A percentile compares a stretch with the other conserved stretches of the same genome.
These are phyloP conservation scores for Planiliza haematocheilus DNA, from an alignment of 2,113 vertebrate genomes.

Conservation along the genomic window DNA sequence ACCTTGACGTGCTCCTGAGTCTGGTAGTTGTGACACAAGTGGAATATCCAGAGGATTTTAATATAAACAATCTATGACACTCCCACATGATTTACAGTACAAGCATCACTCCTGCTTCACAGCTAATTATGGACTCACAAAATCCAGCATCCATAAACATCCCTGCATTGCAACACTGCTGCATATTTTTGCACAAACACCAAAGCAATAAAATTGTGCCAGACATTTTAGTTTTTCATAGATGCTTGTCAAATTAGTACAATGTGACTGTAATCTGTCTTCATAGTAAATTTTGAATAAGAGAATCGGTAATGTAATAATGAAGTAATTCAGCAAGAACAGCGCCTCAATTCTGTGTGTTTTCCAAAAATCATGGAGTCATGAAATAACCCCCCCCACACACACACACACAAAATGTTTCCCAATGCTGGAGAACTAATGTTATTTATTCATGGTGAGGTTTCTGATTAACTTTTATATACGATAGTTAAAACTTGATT, in stretches of 20 bases:
- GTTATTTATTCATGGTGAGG: too few species aligned
- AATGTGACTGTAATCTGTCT: background rate
- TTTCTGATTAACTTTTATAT: too few species aligned
- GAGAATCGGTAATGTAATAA: background rate
- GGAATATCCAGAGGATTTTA: slow-evolving; percentile 44
- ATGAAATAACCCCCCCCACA: background rate
- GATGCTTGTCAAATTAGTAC: background rate
- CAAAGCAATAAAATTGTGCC: slow-evolving; percentile 2
- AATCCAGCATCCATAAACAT: slow-evolving; percentile 53
- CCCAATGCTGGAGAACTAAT: too few species aligned
- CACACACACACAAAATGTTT: too few species aligned
- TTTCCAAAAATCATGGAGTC: background rate
- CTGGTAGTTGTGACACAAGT: background rate
- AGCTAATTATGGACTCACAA: slow-evolving; percentile 47
- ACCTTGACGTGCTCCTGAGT: background rate
- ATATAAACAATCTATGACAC: slow-evolving; percentile 58
- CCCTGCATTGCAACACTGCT: slow-evolving; percentile 19
- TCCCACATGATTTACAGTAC: slow-evolving; percentile 51
- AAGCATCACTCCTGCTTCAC: slow-evolving; percentile 28
- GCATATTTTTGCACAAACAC: slow-evolving; percentile 15
- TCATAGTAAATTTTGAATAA: background rate
- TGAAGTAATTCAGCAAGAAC: background rate
- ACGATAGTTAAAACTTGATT: too few species aligned
- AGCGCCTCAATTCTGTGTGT: background rate
- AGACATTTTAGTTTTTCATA: slow-evolving; percentile 8